phyloP scores from a whole-genome alignment of 2,797 vertebrate genomes.

The Zenarchopterus dispar region DNA sequence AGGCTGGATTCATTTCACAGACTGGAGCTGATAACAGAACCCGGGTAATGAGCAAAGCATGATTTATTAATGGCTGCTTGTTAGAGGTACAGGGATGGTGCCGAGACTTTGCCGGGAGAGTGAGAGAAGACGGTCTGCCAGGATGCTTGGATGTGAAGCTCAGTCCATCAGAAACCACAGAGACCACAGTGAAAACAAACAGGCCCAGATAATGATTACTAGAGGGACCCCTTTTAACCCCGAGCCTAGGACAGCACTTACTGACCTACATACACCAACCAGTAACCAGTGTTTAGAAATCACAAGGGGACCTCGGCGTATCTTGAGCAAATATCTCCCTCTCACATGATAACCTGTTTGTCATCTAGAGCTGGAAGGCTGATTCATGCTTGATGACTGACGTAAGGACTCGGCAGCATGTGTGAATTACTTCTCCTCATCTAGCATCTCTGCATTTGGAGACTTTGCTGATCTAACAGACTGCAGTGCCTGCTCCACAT shows the following conservation, averaged over 20 bases:
- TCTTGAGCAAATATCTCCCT: slow-evolving; percentile 41
- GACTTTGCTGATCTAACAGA: slow-evolving; percentile 61
- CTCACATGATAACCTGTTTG: slow-evolving; percentile 52
- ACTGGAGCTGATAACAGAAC: slow-evolving; percentile 65
- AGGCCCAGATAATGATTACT: slow-evolving; percentile 59
- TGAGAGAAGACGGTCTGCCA: slow-evolving; percentile 38
- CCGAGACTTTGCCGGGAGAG: slow-evolving; percentile 42
- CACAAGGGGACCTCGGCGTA: slow-evolving; percentile 4
- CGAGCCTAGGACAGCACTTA: slow-evolving; percentile 20
- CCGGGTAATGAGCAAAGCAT: slow-evolving; percentile 72
- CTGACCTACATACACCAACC: slow-evolving; percentile 47
- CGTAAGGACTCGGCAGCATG: slow-evolving; percentile 55
- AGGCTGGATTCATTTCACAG: slow-evolving; percentile 72
- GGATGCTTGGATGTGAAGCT: slow-evolving; percentile 45
- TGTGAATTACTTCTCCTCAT: slow-evolving; percentile 55
- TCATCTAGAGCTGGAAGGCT: slow-evolving; percentile 53
- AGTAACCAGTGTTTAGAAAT: slow-evolving; percentile 35
- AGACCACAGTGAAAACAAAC: slow-evolving; percentile 59
- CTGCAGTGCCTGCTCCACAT: slow-evolving; percentile 22
- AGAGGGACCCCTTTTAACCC: slow-evolving; percentile 52
- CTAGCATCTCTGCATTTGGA: slow-evolving; percentile 22
- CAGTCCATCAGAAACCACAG: slow-evolving; percentile 44
- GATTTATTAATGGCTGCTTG: slow-evolving; percentile 78
- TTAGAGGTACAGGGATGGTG: slow-evolving; percentile 57
- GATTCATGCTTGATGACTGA: slow-evolving; percentile 59